Evolutionary conservation across 23 tunicate genomes (phyloP), one percentile per base, ranked within the genome.

Genomic region (Diplosoma virens): DNA sequence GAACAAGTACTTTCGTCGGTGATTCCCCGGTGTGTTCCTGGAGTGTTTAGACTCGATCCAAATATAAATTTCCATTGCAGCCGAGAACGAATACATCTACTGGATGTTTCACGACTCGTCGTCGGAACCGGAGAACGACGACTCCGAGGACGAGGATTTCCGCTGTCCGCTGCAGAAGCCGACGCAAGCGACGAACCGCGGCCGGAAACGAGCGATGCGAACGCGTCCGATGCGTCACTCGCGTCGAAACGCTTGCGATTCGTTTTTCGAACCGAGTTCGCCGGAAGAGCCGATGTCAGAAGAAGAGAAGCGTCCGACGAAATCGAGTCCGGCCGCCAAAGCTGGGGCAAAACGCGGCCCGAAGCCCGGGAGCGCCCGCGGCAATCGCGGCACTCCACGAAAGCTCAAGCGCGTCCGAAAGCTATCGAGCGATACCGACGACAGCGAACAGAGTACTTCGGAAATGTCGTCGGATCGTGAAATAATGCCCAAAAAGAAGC

Each of bases 101-200:
- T 86, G 84, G 85, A 66, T 41, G 28, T 81, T 71, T 59, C 81
- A 82, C 47, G 78, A 59, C 18, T 89, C 82, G 47, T 76, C 96
- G 1, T 79, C 81, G 33, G 96, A 89, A 58, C 87, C 96, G 32
- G 96, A 89, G 68, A 89, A 89, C 54, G 96, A 89, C 55, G 88
- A 89, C 61, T 89, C 96, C 9, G 72, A 87, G 67, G 96, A 89
- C 72, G 96, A 89, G 53, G 96, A 89, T 65, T 89, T 84, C 32
- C 72, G 37, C 31, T 89, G 96, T 35, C 87, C 88, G 24, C 3
- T 34, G 3, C 52, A 34, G 24, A 61, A 29, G 35, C 3, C 3
- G 3, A 14, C 26, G 11, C 14, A 24, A 9, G 26, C 74, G 17
- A 9, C 52, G 2, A 67, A 22, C 7, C 74, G 74, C 26, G 74